Conservation (phyloP, 2,113 vertebrate genomes). For the Oplegnathus fasciatus region DNA sequence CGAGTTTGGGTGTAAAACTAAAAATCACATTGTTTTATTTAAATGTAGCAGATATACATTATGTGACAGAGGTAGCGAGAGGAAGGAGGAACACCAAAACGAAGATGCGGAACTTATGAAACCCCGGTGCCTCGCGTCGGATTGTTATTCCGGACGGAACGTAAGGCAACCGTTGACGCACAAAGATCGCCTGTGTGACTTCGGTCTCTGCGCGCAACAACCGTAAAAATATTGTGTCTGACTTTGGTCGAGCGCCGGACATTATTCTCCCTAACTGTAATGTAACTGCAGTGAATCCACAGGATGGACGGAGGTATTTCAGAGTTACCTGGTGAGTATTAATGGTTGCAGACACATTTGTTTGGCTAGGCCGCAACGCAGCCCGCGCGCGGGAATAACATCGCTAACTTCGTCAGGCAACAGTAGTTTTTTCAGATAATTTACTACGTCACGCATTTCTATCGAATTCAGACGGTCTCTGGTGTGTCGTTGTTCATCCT, state of each 20-base stretch:
- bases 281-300: conserved; percentile 15
- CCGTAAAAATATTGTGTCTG: neutral
- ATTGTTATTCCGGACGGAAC: conserved; percentile 65
- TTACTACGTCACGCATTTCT: accelerated
- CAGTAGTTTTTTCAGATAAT: accelerated
- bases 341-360: neutral
- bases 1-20: neutral
- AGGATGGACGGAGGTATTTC: conserved; percentile 74
- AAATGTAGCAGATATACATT: too few species aligned
- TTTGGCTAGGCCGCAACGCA: conserved; percentile 69
- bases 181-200: conserved; percentile 46
- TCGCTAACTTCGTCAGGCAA: neutral
- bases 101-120: conserved; percentile 39
- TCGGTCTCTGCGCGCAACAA: neutral
- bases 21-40: neutral
- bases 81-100: neutral
- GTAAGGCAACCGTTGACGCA: conserved; percentile 61
- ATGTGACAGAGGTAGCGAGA: neutral
- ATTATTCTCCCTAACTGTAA: neutral
- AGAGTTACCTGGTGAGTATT: conserved; percentile 59
- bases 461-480: accelerated
- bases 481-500: accelerated
- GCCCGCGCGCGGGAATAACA: conserved; percentile 78
- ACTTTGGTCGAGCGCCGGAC: neutral
- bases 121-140: neutral